Percentiles rank a stretch among this genome's conserved stretches.
Evolutionary conservation across 2,888 invertebrate genomes (phyloP).

Genomic region (Synanthedon andrenaeformis): DNA sequence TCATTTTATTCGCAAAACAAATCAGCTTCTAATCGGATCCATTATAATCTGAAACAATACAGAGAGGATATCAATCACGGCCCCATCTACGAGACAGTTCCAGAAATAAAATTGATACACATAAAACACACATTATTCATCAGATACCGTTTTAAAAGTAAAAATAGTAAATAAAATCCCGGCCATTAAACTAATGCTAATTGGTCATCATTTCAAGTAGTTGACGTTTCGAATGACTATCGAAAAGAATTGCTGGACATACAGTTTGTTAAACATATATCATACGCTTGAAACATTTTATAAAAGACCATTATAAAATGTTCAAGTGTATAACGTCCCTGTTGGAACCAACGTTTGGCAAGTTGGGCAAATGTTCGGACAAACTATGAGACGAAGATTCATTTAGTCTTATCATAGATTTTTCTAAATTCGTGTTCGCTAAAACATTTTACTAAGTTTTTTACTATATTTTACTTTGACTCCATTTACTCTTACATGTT

Average conservation of each 20-base stretch:
- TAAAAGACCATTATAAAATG: slow-evolving; percentile 1
- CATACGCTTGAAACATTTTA: slow-evolving; percentile 1
- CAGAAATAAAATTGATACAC: neutral
- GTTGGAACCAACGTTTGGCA: slow-evolving; percentile 1
- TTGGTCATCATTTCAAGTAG: slow-evolving; percentile 10
- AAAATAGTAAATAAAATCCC: slow-evolving; percentile 4
- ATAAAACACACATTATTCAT: neutral
- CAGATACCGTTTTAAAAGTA: neutral
- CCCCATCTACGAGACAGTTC: neutral
- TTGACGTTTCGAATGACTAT: slow-evolving; percentile 9
- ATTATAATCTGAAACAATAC: slow-evolving; percentile 61
- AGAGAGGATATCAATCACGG: neutral
- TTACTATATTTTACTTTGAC: no score
- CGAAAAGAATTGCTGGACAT: slow-evolving; percentile 2
- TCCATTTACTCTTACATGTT: no score
- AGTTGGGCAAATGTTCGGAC: no score
- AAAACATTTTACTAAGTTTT: no score
- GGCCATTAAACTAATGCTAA: slow-evolving; percentile 12
- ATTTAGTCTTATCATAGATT: no score
- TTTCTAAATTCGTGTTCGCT: no score
- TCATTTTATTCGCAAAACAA: slow-evolving; percentile 43
- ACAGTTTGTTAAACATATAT: neutral
- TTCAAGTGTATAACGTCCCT: neutral
- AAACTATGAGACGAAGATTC: no score
- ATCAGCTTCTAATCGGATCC: slow-evolving; percentile 56